Conservation (phyloP, 1,140 invertebrate species). For the Drosophila triauraria region DNA sequence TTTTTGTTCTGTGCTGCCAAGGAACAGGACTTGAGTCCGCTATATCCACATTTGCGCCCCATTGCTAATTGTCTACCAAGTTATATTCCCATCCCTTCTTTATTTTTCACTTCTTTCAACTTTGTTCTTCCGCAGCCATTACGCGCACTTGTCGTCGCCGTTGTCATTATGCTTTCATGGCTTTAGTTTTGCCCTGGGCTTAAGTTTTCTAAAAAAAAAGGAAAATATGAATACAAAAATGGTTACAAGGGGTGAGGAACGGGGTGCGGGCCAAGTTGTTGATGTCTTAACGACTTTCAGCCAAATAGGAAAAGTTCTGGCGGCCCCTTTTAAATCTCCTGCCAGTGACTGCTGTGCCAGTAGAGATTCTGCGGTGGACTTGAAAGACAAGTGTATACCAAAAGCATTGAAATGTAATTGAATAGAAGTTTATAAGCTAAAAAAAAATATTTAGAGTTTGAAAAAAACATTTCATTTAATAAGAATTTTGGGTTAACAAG, state of each 20-base stretch:
- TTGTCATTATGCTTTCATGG: conserved; percentile 76
- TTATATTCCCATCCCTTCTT: conserved; percentile 26
- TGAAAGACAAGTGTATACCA: not conserved
- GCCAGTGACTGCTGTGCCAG: conserved; percentile 28
- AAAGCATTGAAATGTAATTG: not conserved
- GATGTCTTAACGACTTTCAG: conserved; percentile 62
- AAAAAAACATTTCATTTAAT: not conserved
- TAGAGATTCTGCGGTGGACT: not conserved
- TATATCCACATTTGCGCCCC: conserved; percentile 24
- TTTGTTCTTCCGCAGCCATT: conserved; percentile 50
- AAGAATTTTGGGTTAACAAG: no score
- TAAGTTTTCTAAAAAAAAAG: conserved; percentile 53
- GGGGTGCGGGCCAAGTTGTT: not conserved
- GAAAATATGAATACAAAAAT: conserved; percentile 73
- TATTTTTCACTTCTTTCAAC: conserved; percentile 10
- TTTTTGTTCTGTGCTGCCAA: not conserved
- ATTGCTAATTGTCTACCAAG: conserved; percentile 64
- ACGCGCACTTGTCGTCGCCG: conserved; percentile 61
- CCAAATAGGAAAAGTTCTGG: conserved; percentile 64
- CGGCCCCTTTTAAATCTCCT: conserved; percentile 34
- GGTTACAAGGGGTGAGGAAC: conserved; percentile 6
- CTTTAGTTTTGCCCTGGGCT: conserved; percentile 62
- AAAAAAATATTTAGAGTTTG: not conserved
- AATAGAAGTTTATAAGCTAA: not conserved
- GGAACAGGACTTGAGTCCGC: not conserved